Percentiles rank a stretch among this genome's conserved stretches.
phyloP scores from a whole-genome alignment of 1,140 invertebrate species.

The Caenorhabditis inopinata region DNA sequence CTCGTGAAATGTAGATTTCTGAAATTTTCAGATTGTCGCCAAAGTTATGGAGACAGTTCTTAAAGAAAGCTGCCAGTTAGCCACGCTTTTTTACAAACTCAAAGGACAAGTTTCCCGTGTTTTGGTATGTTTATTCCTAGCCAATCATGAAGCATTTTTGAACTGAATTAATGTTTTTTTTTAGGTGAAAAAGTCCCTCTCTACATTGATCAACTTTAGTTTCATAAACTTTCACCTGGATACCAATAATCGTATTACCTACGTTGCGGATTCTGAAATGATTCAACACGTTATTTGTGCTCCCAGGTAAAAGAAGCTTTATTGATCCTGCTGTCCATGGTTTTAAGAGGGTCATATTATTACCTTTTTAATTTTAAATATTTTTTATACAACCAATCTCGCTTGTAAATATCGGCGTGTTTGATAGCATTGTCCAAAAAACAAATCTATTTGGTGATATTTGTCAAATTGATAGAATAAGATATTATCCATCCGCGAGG shows the following conservation, averaged over 20 bases:
- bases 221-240: slow-evolving; percentile 34
- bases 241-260: background rate
- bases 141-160: too few species aligned
- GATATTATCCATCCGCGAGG: too few species aligned
- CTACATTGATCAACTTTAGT: slow-evolving; percentile 22
- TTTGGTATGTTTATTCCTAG: background rate
- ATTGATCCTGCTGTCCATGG: background rate
- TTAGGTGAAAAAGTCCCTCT: slow-evolving; percentile 25
- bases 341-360: too few species aligned
- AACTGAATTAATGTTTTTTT: background rate
- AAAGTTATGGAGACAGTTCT: slow-evolving; percentile 9
- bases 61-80: slow-evolving; percentile 2
- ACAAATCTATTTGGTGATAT: too few species aligned
- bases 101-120: slow-evolving; percentile 9
- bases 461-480: too few species aligned
- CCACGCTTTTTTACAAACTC: background rate
- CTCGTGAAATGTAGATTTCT: background rate
- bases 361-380: background rate
- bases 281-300: background rate
- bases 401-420: too few species aligned
- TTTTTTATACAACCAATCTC: background rate
- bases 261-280: background rate
- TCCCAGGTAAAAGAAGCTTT: slow-evolving; percentile 25
- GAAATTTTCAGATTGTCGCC: background rate
- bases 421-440: too few species aligned